Base-by-base conservation (phyloP, 2,888 invertebrate species). In the Calameuta idolon region DNA sequence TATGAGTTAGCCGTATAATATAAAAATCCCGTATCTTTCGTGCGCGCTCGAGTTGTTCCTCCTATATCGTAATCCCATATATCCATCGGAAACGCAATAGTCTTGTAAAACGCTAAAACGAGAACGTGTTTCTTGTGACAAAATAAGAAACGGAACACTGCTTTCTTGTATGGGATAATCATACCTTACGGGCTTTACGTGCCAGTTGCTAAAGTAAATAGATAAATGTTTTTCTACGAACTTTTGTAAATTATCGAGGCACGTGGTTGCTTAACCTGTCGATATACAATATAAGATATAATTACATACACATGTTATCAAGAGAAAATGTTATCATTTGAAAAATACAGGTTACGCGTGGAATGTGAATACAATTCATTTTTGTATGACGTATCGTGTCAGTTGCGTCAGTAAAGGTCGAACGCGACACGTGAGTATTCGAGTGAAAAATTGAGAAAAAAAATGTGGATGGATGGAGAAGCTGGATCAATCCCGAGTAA, bases 1-100 rank as follows among this genome's bases (percentile, higher is more conserved):
- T 12, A 75, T 34, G 9, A 75, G 30, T 75, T 75, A 35, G 33
- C 34, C 71, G 71, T 34, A 75, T 75, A 69, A 75, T 73, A 73
- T 55, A 71, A 77, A 77, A 75, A 40, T 69, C 77, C 73, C 55
- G 55, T 77, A 73, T 34, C 75, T 76, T 76, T 55, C 55, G 55
- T 23, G 23, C 55, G 9, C 55, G 55, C 55, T 23, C 55, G 55
- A 23, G 23, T 55, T 23, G 55, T 55, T 55, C 15, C 23, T 55
- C 0, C 55, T 55, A 9, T 55, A 55, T 9, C 9, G 55, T 55
- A 55, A 40, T 40, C 15, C 23, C 55, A 9, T 0, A 23, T 23
- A 23, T 23, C 55, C 55, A 55, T 55, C 55, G 9, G 9, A 9
- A 23, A 55, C 55, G 9, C 23, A 9, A 55, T 55, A 55, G 23